A percentile compares a stretch with the other conserved stretches of the same genome.
Conservation (phyloP, 1,140 invertebrate species). For the Drosophila parabipectinata region DNA sequence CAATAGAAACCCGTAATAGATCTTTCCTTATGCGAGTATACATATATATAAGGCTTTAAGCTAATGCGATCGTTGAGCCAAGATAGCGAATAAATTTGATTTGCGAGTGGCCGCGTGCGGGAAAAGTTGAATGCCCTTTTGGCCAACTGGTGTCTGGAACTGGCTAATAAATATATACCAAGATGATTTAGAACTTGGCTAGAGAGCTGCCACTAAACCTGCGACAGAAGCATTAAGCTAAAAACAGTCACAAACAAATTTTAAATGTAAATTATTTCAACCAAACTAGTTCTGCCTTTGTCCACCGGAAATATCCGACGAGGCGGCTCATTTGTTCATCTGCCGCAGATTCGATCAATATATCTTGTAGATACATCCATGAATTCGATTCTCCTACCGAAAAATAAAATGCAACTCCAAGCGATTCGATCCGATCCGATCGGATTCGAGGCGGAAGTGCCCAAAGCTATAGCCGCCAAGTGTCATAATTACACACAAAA, state of each 20-base stretch:
- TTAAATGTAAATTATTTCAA: slow-evolving; percentile 61
- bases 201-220: slow-evolving; percentile 39
- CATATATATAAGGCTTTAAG: slow-evolving; percentile 15
- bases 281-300: slow-evolving; percentile 34
- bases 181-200: slow-evolving; percentile 66
- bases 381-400: slow-evolving; percentile 15
- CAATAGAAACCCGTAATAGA: slow-evolving; percentile 32
- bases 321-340: slow-evolving; percentile 37
- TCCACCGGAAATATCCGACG: slow-evolving; percentile 63
- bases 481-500: slow-evolving; percentile 76
- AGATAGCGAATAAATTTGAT: slow-evolving; percentile 36
- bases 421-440: background rate
- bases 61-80: slow-evolving; percentile 23
- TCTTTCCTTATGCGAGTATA: slow-evolving; percentile 20
- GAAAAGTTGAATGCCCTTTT: slow-evolving; percentile 71
- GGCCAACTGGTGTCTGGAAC: slow-evolving; percentile 12
- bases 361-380: background rate
- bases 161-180: slow-evolving; percentile 49
- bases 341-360: slow-evolving; percentile 1
- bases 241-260: slow-evolving; percentile 34
- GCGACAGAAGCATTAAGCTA: slow-evolving; percentile 36
- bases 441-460: slow-evolving; percentile 59
- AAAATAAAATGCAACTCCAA: slow-evolving; percentile 25
- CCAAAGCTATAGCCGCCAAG: slow-evolving; percentile 56
- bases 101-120: slow-evolving; percentile 14